Percentiles rank a stretch among this genome's conserved stretches.
Evolutionary conservation across 2,113 vertebrate species (phyloP).

Genomic region (Dissostichus mawsoni): DNA sequence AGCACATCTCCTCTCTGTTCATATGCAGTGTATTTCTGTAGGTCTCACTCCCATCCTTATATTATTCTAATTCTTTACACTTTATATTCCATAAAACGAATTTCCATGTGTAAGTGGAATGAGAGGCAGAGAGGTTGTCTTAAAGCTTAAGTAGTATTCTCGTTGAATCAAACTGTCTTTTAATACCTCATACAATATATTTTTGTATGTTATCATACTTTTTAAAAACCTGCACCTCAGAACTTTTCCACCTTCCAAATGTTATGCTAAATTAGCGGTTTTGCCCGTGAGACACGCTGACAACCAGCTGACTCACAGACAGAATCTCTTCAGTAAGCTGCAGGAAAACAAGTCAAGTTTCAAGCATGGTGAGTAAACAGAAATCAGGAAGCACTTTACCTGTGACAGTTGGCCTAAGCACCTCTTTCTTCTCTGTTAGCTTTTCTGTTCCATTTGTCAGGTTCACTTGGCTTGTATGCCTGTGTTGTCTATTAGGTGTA

Average conservation of each 20-base stretch:
- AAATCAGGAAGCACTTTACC: slow-evolving; percentile 84
- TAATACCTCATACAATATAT: background rate
- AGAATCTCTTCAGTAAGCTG: slow-evolving; percentile 74
- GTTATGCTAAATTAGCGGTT: slow-evolving; percentile 28
- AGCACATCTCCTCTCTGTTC: slow-evolving; percentile 86
- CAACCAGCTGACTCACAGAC: slow-evolving; percentile 76
- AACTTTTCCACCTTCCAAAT: slow-evolving; percentile 31
- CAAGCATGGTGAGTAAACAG: slow-evolving; percentile 82
- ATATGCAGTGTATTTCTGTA: slow-evolving; percentile 87
- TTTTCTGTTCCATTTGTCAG: slow-evolving; percentile 87
- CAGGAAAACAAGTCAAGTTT: slow-evolving; percentile 84
- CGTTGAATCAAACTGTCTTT: background rate
- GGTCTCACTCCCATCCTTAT: slow-evolving; percentile 81
- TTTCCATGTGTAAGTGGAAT: background rate
- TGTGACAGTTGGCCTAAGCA: slow-evolving; percentile 86
- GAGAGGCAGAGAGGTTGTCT: slow-evolving; percentile 13
- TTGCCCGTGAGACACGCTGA: slow-evolving; percentile 28
- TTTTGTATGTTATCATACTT: slow-evolving; percentile 10
- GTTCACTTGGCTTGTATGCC: slow-evolving; percentile 81
- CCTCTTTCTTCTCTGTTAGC: slow-evolving; percentile 88
- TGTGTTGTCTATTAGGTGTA: slow-evolving; percentile 79
- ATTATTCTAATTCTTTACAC: slow-evolving; percentile 50
- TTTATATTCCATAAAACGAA: slow-evolving; percentile 29
- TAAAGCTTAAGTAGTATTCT: background rate
- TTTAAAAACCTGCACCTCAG: slow-evolving; percentile 17